phyloP scores from a whole-genome alignment of 2,113 vertebrate genomes.

The Galemys pyrenaicus region DNA sequence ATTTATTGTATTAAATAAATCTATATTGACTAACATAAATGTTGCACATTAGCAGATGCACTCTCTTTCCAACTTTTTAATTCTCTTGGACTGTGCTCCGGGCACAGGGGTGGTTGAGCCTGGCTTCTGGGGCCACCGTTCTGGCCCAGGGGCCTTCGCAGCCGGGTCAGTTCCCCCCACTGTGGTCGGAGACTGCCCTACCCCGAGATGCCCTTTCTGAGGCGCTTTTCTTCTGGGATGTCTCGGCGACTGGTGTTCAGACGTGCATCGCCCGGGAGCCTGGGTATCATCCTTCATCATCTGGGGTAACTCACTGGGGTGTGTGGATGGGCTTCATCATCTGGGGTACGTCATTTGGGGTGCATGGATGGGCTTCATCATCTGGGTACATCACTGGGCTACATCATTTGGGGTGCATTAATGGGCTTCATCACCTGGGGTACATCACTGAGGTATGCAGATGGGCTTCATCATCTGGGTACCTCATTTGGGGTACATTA shows the following conservation, averaged over 20 bases:
- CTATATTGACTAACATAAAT: constrained; percentile 84
- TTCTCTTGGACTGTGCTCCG: constrained; percentile 15
- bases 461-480: too few relatives aligned
- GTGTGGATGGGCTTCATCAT: too few relatives aligned
- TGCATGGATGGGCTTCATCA: too few relatives aligned
- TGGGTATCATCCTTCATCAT: neutral
- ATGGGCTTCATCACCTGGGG: too few relatives aligned
- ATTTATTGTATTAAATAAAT: constrained; percentile 88
- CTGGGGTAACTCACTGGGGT: too few relatives aligned
- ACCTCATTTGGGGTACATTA: too few relatives aligned
- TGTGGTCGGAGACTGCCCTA: neutral
- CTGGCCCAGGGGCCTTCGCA: fast-evolving
- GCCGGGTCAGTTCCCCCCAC: fast-evolving
- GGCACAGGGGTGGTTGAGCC: neutral
- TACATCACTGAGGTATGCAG: too few relatives aligned
- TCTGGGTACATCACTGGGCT: too few relatives aligned
- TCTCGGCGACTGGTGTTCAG: neutral
- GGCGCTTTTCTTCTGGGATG: neutral
- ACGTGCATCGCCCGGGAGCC: neutral
- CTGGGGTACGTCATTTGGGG: too few relatives aligned
- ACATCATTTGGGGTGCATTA: too few relatives aligned
- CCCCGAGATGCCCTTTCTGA: neutral
- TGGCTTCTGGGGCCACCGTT: neutral
- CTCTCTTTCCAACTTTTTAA: constrained; percentile 74
- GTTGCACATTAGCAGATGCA: constrained; percentile 80